A percentile compares a stretch with the other conserved stretches of the same genome.
Evolutionary conservation across 2,113 vertebrate species (phyloP).

Genomic region (Leptocoma aspasia): DNA sequence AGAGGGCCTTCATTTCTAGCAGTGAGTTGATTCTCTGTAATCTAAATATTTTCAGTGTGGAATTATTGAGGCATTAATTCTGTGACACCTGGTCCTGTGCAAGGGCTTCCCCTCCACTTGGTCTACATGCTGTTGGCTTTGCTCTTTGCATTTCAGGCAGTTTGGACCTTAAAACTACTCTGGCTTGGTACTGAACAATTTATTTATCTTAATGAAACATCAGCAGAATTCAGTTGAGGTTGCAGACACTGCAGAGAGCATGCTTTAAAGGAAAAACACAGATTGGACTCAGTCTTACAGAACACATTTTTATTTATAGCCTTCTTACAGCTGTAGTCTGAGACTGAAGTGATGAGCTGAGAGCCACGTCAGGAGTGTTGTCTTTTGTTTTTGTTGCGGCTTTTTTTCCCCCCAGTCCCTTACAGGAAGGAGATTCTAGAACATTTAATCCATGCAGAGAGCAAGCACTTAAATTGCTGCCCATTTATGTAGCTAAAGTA

Average conservation of each 20-base stretch:
- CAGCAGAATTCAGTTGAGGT: background rate
- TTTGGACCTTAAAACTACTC: background rate
- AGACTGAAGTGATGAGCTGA: background rate
- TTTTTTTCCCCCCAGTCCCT: background rate
- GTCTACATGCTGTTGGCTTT: background rate
- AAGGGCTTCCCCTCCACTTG: background rate
- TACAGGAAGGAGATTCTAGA: background rate
- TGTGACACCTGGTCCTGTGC: background rate
- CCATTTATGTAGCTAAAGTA: background rate
- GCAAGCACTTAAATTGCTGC: background rate
- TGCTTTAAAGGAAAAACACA: background rate
- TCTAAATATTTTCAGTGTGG: background rate
- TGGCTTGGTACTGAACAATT: background rate
- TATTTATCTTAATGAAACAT: background rate
- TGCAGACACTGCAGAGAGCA: background rate
- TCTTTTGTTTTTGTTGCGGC: background rate
- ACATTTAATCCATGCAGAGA: background rate
- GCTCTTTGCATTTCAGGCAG: slow-evolving; percentile 34
- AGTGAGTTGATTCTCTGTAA: background rate
- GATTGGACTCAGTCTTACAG: background rate
- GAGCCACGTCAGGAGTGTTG: background rate
- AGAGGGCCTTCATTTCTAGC: background rate
- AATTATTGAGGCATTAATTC: background rate
- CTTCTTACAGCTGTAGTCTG: background rate
- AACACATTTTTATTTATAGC: background rate